phyloP scores from a whole-genome alignment of 2,797 vertebrate genomes.

The Smutsia gigantea region DNA sequence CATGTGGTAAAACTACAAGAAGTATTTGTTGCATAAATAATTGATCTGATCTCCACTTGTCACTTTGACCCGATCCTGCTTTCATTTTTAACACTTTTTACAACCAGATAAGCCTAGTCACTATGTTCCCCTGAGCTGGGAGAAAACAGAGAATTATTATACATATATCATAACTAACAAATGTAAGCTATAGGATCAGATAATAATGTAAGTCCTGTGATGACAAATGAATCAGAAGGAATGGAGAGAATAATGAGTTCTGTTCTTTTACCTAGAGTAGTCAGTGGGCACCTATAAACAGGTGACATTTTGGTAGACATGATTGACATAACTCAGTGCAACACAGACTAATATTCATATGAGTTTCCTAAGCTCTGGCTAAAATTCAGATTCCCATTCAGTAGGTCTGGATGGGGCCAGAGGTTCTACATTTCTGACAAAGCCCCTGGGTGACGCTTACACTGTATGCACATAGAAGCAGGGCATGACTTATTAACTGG shows the following conservation, averaged over 20 bases:
- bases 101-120: background rate
- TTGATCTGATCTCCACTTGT: background rate
- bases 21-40: background rate
- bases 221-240: background rate
- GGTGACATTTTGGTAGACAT: background rate
- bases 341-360: background rate
- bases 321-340: background rate
- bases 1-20: background rate
- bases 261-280: background rate
- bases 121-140: background rate
- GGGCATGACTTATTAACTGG: background rate
- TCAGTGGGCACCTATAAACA: background rate
- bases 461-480: background rate
- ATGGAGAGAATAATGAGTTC: background rate
- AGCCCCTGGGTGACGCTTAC: fast-evolving
- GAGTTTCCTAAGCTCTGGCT: background rate
- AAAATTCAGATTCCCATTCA: background rate
- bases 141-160: background rate
- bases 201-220: background rate
- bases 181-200: background rate
- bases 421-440: background rate
- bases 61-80: background rate
- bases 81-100: background rate
- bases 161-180: background rate
- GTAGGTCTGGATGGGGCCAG: background rate